phyloP scores from a whole-genome alignment of 2,797 vertebrate species.

The Erpetoichthys calabaricus region DNA sequence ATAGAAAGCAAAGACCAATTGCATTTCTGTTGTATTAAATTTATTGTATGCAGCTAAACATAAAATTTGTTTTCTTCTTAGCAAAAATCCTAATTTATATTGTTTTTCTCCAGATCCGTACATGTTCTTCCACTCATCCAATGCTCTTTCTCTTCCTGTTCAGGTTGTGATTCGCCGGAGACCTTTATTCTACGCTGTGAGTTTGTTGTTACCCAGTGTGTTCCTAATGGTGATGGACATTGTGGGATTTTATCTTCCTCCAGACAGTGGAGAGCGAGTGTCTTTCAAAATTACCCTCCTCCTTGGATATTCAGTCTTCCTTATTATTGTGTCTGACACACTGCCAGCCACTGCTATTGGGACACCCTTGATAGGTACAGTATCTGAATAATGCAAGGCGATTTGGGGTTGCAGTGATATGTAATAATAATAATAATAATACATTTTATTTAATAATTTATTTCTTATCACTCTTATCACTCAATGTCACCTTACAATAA shows the following conservation, averaged over 20 bases:
- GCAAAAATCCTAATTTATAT: no score
- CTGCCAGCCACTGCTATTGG: constrained; percentile 85
- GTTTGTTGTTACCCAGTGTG: constrained; percentile 82
- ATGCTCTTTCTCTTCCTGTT: constrained; percentile 5
- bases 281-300: constrained; percentile 96
- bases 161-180: constrained; percentile 88
- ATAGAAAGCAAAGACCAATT: no score
- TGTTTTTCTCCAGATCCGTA: no score
- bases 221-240: constrained; percentile 96
- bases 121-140: no score
- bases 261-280: constrained; percentile 87
- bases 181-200: constrained; percentile 86
- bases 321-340: constrained; percentile 92
- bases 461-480: no score
- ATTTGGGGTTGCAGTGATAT: neutral
- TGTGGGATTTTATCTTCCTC: constrained; percentile 87
- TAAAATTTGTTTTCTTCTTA: no score
- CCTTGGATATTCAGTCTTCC: constrained; percentile 94
- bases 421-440: no score
- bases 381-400: neutral
- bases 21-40: no score
- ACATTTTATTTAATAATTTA: no score
- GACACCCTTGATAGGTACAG: constrained; percentile 78
- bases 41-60: no score
- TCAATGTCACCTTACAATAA: no score